Percentiles rank a stretch among this genome's conserved stretches.
Evolutionary conservation across 2,797 vertebrate genomes (phyloP).

Genomic region (Pitangus sulphuratus): DNA sequence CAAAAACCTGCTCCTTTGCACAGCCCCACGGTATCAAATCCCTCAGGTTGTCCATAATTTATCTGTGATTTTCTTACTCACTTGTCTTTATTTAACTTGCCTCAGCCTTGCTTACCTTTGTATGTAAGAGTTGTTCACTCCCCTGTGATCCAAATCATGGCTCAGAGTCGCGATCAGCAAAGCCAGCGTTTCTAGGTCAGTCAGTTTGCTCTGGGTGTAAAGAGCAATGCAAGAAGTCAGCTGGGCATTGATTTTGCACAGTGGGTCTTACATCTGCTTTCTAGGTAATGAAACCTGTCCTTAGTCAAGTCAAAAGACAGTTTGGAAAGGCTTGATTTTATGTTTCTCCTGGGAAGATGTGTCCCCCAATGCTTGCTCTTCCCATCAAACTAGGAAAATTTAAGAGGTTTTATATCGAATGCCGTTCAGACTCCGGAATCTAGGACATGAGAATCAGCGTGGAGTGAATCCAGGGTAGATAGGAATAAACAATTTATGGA

Average conservation of each 20-base stretch:
- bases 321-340: neutral
- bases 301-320: neutral
- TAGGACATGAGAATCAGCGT: slow-evolving; percentile 3
- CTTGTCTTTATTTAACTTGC: neutral
- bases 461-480: neutral
- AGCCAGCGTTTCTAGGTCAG: slow-evolving; percentile 88
- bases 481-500: slow-evolving; percentile 28
- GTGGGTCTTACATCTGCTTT: neutral
- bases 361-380: neutral
- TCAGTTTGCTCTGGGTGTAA: slow-evolving; percentile 82
- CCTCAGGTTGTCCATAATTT: neutral
- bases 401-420: neutral
- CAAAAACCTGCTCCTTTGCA: neutral
- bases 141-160: slow-evolving; percentile 96
- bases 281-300: neutral
- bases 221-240: neutral
- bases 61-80: neutral
- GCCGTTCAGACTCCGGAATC: neutral
- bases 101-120: slow-evolving; percentile 82
- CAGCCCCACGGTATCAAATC: neutral
- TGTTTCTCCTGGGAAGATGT: neutral
- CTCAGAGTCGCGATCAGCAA: slow-evolving; percentile 94
- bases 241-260: neutral
- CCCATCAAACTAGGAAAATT: neutral
- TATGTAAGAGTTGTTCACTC: slow-evolving; percentile 98